Percentiles rank a stretch among this genome's conserved stretches.
Conservation (phyloP, 35 echinoderm and acorn worm species). For the Holothuria glaberrima region DNA sequence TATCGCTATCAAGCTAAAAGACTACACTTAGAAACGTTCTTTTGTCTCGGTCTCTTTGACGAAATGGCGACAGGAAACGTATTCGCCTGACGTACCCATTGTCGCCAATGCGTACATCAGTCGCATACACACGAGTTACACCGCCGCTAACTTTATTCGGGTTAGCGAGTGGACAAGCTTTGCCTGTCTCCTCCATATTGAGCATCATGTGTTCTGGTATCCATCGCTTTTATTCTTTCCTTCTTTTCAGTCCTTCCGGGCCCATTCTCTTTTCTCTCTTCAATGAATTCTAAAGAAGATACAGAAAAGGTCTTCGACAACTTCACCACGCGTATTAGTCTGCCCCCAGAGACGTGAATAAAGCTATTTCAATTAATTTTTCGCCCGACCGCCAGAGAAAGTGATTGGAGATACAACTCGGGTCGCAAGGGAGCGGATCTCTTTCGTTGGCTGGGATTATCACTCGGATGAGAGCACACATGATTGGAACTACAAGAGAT, state of each 20-base stretch:
- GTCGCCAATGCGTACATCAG: too few species aligned
- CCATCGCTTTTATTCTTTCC: neutral
- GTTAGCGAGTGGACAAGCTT: too few species aligned
- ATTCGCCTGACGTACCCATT: too few species aligned
- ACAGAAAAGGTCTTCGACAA: conserved; percentile 26
- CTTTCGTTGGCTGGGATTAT: conserved; percentile 30
- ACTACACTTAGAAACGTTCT: too few species aligned
- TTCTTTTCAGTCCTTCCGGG: conserved; percentile 13
- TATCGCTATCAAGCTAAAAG: too few species aligned
- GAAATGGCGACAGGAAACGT: too few species aligned
- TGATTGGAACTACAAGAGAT: conserved; percentile 43
- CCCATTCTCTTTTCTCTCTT: conserved; percentile 36
- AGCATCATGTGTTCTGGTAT: too few species aligned
- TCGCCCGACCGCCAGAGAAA: conserved; percentile 28
- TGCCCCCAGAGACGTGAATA: conserved; percentile 41
- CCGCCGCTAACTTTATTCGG: too few species aligned
- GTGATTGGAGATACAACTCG: conserved; percentile 7
- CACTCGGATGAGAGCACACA: conserved; percentile 24
- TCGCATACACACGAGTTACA: too few species aligned
- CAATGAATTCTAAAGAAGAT: conserved; percentile 29
- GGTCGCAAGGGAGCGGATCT: conserved; percentile 38
- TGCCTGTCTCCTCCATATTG: too few species aligned
- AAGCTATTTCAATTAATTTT: conserved; percentile 57
- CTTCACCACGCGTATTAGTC: neutral
- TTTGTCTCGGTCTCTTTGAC: too few species aligned